A percentile compares a stretch with the other conserved stretches of the same genome.
These are phyloP conservation scores for Lagodon rhomboides DNA, from an alignment of 2,797 vertebrate genomes.

Conservation along the genomic window DNA sequence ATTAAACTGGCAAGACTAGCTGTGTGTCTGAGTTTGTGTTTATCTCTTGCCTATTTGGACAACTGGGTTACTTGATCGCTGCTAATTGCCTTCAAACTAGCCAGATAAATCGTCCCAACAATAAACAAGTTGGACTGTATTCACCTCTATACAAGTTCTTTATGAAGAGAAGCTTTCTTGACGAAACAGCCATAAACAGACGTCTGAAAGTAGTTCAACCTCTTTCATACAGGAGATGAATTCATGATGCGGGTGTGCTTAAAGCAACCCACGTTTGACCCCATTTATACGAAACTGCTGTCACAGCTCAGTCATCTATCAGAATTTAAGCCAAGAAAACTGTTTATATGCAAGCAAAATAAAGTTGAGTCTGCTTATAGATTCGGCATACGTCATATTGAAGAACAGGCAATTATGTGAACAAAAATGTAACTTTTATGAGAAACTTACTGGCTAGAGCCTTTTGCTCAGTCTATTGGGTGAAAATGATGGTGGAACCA, in stretches of 20 bases:
- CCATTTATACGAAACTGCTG: slow-evolving; percentile 13
- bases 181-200: slow-evolving; percentile 7
- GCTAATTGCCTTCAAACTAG: slow-evolving; percentile 38
- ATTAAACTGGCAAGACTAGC: neutral
- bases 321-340: too few relatives aligned
- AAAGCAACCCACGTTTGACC: slow-evolving; percentile 27
- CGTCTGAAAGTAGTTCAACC: neutral
- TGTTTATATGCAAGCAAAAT: too few relatives aligned
- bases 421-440: too few relatives aligned
- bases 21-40: slow-evolving; percentile 12
- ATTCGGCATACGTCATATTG: too few relatives aligned
- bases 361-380: too few relatives aligned
- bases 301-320: slow-evolving; percentile 2
- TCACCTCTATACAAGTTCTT: neutral
- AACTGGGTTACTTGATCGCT: slow-evolving; percentile 18
- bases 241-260: neutral
- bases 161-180: neutral
- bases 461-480: too few relatives aligned
- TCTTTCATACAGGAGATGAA: neutral
- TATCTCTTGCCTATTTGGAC: neutral
- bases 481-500: too few relatives aligned
- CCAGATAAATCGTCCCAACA: neutral
- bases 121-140: neutral
- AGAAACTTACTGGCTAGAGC: too few relatives aligned
- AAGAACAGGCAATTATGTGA: too few relatives aligned